These are phyloP conservation scores for Polydrusus cervinus DNA, from an alignment of 2,888 invertebrate species.

Conservation along the genomic window DNA sequence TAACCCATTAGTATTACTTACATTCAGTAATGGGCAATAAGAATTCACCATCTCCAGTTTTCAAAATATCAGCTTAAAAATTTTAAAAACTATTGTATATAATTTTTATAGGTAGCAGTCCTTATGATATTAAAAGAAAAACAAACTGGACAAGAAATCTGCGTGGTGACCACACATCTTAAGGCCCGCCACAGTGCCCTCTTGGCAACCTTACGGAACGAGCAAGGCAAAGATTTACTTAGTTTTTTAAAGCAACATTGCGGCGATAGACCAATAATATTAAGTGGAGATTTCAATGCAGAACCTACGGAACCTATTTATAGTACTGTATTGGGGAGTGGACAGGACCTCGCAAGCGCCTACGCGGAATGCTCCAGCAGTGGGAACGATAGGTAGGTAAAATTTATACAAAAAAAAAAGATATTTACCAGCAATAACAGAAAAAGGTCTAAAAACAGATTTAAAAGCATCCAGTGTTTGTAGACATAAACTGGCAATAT, in stretches of 20 bases:
- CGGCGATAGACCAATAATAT: constrained; percentile 75
- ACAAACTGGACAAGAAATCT: constrained; percentile 76
- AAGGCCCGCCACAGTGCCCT: constrained; percentile 82
- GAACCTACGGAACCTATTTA: constrained; percentile 83
- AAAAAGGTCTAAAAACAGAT: too few species aligned
- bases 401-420: neutral
- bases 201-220: constrained; percentile 79
- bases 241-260: constrained; percentile 74
- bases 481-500: too few species aligned
- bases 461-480: too few species aligned
- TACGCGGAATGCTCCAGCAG: constrained; percentile 71
- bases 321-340: constrained; percentile 73
- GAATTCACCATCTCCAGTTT: too few species aligned
- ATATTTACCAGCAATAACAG: too few species aligned
- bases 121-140: constrained; percentile 74
- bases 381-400: constrained; percentile 37
- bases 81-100: too few species aligned
- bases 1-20: too few species aligned
- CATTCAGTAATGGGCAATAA: too few species aligned
- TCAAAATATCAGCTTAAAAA: too few species aligned
- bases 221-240: constrained; percentile 81
- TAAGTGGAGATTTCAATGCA: constrained; percentile 87
- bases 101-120: constrained; percentile 76
- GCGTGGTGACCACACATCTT: constrained; percentile 82
- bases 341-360: constrained; percentile 72